These are phyloP conservation scores for Listronotus oregonensis DNA, from an alignment of 1,140 invertebrate species.

Conservation along the genomic window DNA sequence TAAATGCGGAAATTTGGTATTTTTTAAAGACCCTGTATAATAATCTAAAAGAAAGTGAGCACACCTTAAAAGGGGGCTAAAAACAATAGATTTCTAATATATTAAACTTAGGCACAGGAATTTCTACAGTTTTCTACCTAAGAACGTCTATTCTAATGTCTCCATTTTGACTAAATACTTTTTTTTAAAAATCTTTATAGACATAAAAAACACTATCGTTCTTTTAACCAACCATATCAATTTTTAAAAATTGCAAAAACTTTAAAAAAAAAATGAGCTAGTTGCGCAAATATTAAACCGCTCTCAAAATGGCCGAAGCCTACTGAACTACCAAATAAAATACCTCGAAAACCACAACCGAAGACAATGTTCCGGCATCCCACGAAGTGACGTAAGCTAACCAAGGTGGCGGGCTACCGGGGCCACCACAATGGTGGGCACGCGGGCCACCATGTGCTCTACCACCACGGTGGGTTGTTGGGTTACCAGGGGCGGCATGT, in stretches of 20 bases:
- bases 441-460: constrained; percentile 51
- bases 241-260: background rate
- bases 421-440: constrained; percentile 52
- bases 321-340: constrained; percentile 2
- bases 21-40: no score
- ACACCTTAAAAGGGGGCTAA: no score
- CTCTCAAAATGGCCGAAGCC: constrained; percentile 6
- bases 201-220: background rate
- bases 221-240: background rate
- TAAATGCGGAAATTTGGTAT: no score
- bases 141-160: no score
- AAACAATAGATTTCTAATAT: no score
- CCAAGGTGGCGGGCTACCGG: constrained; percentile 54
- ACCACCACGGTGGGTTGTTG: constrained; percentile 50
- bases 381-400: constrained; percentile 41
- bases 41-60: no score
- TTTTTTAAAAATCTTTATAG: background rate
- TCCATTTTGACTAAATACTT: background rate
- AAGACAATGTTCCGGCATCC: constrained; percentile 29
- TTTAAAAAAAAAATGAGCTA: background rate
- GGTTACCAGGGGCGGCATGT: constrained; percentile 51
- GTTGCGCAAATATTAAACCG: background rate
- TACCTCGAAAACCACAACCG: constrained; percentile 16
- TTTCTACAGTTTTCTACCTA: no score
- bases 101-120: no score